Evolutionary conservation across 2,797 vertebrate species (phyloP).

Genomic region (Falco columbarius): DNA sequence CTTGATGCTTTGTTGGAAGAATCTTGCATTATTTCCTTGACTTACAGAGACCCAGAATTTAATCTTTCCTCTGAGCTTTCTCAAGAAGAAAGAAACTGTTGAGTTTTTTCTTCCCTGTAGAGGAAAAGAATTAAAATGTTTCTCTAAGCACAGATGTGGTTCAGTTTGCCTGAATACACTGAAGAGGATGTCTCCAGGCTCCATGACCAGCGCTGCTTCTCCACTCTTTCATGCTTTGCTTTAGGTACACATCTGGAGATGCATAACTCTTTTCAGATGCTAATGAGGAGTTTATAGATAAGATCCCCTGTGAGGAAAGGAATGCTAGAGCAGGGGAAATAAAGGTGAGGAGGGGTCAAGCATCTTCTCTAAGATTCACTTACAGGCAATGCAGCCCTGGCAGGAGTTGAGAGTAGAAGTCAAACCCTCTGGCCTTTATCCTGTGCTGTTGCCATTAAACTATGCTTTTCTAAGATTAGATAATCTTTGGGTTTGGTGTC

Average conservation of each 20-base stretch:
- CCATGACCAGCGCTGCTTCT: not conserved
- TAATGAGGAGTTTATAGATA: slow-evolving; percentile 8
- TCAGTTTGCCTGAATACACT: not conserved
- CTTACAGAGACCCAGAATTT: not conserved
- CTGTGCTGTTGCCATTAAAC: not conserved
- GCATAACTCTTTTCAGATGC: not conserved
- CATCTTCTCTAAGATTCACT: not conserved
- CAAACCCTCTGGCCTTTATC: not conserved
- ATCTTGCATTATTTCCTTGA: not conserved
- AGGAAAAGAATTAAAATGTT: not conserved
- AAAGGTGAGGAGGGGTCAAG: not conserved
- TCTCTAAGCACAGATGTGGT: not conserved
- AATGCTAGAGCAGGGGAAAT: not conserved
- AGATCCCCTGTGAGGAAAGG: not conserved
- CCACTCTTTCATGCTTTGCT: not conserved
- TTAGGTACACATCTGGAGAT: not conserved
- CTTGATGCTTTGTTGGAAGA: not conserved
- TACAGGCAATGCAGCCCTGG: not conserved
- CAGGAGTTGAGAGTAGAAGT: not conserved
- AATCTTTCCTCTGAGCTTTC: not conserved
- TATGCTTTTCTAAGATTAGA: not conserved
- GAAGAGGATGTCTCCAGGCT: not conserved
- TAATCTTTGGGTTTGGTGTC: slow-evolving; percentile 12
- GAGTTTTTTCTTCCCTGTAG: not conserved
- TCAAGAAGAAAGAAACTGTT: not conserved